A percentile compares a stretch with the other conserved stretches of the same genome.
Evolutionary conservation across 2,797 vertebrate genomes (phyloP).

Genomic region (Craterocephalus amniculus): DNA sequence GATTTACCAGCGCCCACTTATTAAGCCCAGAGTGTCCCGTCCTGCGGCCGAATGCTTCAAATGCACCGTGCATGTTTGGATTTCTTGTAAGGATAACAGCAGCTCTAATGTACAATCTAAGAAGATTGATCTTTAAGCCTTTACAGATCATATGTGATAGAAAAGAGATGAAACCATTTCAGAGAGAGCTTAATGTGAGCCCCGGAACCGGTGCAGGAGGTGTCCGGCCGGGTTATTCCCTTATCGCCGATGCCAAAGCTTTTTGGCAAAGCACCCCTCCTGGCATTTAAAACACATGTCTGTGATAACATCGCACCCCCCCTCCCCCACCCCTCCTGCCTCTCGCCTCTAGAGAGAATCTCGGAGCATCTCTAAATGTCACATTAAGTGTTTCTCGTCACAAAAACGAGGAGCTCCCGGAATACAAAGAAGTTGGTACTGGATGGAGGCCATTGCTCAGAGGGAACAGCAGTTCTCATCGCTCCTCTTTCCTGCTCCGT

Average conservation of each 20-base stretch:
- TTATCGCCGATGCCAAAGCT: slow-evolving; percentile 67
- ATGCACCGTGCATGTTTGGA: slow-evolving; percentile 61
- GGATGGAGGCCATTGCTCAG: slow-evolving; percentile 64
- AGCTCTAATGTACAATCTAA: slow-evolving; percentile 69
- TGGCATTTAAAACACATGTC: slow-evolving; percentile 80
- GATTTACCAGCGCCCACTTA: slow-evolving; percentile 60
- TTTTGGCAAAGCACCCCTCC: slow-evolving; percentile 58
- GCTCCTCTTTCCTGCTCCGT: slow-evolving; percentile 27
- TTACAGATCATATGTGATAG: slow-evolving; percentile 69
- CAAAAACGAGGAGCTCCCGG: slow-evolving; percentile 55
- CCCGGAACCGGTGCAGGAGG: slow-evolving; percentile 52
- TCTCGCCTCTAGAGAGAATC: slow-evolving; percentile 68
- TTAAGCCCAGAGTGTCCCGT: slow-evolving; percentile 43
- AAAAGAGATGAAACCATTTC: slow-evolving; percentile 69
- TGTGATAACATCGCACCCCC: slow-evolving; percentile 69
- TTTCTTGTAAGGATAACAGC: slow-evolving; percentile 66
- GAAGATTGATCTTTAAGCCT: slow-evolving; percentile 76
- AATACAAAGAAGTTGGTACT: slow-evolving; percentile 67
- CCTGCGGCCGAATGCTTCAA: slow-evolving; percentile 62
- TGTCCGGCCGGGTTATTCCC: slow-evolving; percentile 60
- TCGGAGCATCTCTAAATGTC: slow-evolving; percentile 78
- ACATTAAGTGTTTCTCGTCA: slow-evolving; percentile 80
- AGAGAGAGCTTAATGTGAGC: slow-evolving; percentile 67
- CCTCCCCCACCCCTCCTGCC: slow-evolving; percentile 24
- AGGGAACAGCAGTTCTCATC: slow-evolving; percentile 47